These are phyloP conservation scores for Chaenogobius annularis DNA, from an alignment of 2,113 vertebrate genomes.

Conservation along the genomic window DNA sequence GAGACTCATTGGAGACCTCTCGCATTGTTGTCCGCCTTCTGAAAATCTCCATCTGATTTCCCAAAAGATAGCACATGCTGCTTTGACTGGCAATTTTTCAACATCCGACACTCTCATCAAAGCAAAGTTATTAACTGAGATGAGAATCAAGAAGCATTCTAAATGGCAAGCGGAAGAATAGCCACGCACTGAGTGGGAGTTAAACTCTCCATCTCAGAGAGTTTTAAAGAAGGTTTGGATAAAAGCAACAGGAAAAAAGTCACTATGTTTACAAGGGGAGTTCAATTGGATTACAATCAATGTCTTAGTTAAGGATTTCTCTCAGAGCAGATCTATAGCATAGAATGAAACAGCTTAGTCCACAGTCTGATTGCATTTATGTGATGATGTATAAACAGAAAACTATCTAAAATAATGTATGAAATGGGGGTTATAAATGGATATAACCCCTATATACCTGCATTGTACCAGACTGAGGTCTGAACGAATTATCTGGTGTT, in stretches of 20 bases:
- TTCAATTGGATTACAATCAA: not conserved
- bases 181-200: slow-evolving; percentile 51
- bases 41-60: slow-evolving; percentile 69
- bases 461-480: too few relatives aligned
- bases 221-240: slow-evolving; percentile 35
- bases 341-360: not conserved
- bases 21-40: slow-evolving; percentile 55
- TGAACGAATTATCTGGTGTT: too few relatives aligned
- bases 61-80: slow-evolving; percentile 49
- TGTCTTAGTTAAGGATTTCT: slow-evolving; percentile 1
- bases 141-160: slow-evolving; percentile 55
- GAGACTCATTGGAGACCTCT: slow-evolving; percentile 64
- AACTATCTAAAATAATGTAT: not conserved
- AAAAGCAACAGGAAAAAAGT: slow-evolving; percentile 37
- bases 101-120: slow-evolving; percentile 68
- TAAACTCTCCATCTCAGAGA: slow-evolving; percentile 44
- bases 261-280: slow-evolving; percentile 4
- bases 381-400: not conserved
- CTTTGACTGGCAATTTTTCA: slow-evolving; percentile 59
- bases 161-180: slow-evolving; percentile 60
- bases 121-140: slow-evolving; percentile 63
- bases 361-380: not conserved
- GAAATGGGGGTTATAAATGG: not conserved
- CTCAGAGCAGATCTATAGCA: not conserved
- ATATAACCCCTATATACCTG: not conserved